Evolutionary conservation across 2,113 vertebrate genomes (phyloP), one percentile per base, ranked within the genome.

Genomic region (Leptocoma aspasia): DNA sequence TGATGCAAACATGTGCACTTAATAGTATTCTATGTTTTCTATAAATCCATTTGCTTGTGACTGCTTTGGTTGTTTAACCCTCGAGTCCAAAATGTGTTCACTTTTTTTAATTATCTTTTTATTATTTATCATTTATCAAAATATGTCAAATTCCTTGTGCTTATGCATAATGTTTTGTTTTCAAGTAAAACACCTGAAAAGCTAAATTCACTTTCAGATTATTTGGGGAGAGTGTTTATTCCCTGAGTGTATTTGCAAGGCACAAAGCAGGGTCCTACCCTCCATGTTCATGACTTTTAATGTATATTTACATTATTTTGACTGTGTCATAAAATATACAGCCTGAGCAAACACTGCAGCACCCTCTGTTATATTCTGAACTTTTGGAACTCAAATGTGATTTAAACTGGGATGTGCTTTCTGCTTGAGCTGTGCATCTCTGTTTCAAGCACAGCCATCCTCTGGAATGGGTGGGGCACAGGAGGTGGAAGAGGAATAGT

Each of bases 391-490:
- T 76, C 26, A 45, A 85, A 41, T 72, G 53, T 17, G 79, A 13
- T 69, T 90, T 56, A 16, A 57, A 75, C 4, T 20, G 69, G 1
- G 1, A 6, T 10, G 9, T 45, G 59, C 10, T 59, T 75, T 92
- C 28, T 41, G 11, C 0, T 1, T 0, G 2, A 50, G 57, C 44
- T 45, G 4, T 1, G 10, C 9, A 3, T 24, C 17, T 33, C 33
- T 82, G 10, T 28, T 45, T 24, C 2, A 21, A 22, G 42, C 20
- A 35, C 16, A 75, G 22, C n/a, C 14, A 3, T 15, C 6, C 60
- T 52, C 24, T 30, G 71, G 27, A 30, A 37, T 9, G 19, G 8
- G 11, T 35, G 64, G 13, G 21, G 13, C 22, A 7, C 14, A 6
- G 49, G 30, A 26, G 10, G 1, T 24, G 61, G 66, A 41, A 37